Evolutionary conservation across 2,888 invertebrate species (phyloP).

Genomic region (Cerastis rubricosa): DNA sequence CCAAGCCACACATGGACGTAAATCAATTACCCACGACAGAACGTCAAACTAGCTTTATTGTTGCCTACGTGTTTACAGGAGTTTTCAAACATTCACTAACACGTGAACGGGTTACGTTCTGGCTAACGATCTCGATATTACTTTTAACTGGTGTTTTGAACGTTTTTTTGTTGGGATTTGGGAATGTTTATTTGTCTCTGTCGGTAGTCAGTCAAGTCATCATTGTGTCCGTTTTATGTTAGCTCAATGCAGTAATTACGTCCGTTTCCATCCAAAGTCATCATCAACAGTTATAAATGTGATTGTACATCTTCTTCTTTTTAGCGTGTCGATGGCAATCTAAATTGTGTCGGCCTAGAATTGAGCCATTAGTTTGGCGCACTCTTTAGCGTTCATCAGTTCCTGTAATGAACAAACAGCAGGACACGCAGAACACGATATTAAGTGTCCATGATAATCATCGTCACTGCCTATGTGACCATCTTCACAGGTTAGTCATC

Average conservation of each 20-base stretch:
- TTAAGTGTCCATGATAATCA: too few relatives aligned
- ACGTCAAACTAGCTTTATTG: conserved; percentile 74
- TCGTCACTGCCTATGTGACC: not conserved
- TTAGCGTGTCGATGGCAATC: too few relatives aligned
- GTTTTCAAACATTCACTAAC: conserved; percentile 61
- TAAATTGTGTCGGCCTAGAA: too few relatives aligned
- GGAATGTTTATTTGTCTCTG: not conserved
- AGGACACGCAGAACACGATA: too few relatives aligned
- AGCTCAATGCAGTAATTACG: not conserved
- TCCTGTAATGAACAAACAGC: too few relatives aligned
- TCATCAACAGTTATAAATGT: not conserved
- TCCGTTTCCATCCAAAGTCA: not conserved
- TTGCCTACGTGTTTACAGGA: conserved; percentile 65
- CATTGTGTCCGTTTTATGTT: not conserved
- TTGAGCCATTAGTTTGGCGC: too few relatives aligned
- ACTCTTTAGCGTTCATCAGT: too few relatives aligned
- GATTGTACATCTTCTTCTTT: not conserved
- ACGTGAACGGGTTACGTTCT: conserved; percentile 54
- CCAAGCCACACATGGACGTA: conserved; percentile 68
- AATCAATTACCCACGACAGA: conserved; percentile 80
- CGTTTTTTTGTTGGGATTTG: not conserved
- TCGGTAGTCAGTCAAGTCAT: not conserved
- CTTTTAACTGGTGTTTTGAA: conserved; percentile 44
- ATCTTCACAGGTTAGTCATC: not conserved
- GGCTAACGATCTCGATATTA: conserved; percentile 56